Evolutionary conservation across 2,888 invertebrate genomes (phyloP).

Genomic region (Atrina japonica): DNA sequence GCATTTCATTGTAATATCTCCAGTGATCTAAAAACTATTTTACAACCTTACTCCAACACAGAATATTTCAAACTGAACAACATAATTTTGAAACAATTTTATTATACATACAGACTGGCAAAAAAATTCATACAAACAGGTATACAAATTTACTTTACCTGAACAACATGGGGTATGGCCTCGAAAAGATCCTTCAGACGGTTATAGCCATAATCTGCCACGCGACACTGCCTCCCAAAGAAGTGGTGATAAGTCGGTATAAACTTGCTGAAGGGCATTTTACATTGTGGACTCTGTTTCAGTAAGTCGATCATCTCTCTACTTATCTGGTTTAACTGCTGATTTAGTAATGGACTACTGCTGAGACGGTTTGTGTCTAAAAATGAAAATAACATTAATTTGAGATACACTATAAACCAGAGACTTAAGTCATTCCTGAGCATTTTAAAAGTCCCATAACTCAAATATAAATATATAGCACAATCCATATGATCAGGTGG

Average conservation of each 20-base stretch:
- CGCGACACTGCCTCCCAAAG: constrained; percentile 94
- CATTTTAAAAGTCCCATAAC: neutral
- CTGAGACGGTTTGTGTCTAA: constrained; percentile 50
- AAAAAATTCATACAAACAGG: too few species aligned
- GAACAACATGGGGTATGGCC: constrained; percentile 86
- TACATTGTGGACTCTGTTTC: constrained; percentile 90
- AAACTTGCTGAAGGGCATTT: constrained; percentile 94
- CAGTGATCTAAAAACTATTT: too few species aligned
- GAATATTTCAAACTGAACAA: too few species aligned
- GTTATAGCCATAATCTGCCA: constrained; percentile 95
- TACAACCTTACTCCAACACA: too few species aligned
- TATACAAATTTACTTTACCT: too few species aligned
- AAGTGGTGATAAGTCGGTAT: constrained; percentile 97
- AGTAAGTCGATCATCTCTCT: constrained; percentile 94
- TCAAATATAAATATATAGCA: neutral
- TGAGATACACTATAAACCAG: neutral
- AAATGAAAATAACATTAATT: too few species aligned
- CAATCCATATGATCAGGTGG: neutral
- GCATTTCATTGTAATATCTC: too few species aligned
- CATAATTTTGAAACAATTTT: too few species aligned
- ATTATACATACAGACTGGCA: too few species aligned
- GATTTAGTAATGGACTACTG: constrained; percentile 75
- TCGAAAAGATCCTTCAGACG: constrained; percentile 96
- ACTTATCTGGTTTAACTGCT: constrained; percentile 90
- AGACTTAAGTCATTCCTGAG: neutral